Base-by-base conservation (phyloP, 2,113 vertebrate genomes). In the Siphamia tubifer region DNA sequence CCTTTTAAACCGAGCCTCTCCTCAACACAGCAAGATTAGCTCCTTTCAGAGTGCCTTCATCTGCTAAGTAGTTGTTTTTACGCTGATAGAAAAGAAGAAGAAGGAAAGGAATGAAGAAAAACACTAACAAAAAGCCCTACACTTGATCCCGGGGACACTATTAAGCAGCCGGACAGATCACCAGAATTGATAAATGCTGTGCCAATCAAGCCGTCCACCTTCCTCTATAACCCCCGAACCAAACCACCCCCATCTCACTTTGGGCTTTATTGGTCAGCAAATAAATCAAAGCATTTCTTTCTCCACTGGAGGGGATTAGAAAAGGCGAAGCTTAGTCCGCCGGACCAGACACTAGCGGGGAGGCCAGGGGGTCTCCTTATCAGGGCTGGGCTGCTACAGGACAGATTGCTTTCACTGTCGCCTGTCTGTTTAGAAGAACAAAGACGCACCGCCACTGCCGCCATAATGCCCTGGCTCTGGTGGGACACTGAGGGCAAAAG, bases 341-440 rank as follows among this genome's bases (percentile, higher is more conserved):
- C 94, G 94, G 94, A 95, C 93, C 95, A 95, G 94, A 94, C 94
- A 93, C 94, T 93, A 92, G 92, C 92, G 89, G 94, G 93, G 93
- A 94, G 95, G 95, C 93, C 93, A 24, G 93, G 95, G 94, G 95
- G 94, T 96, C 94, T 93, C 91, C 95, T 97, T 96, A 96, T 97
- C 96, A 95, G 94, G 91, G 91, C 92, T 90, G 82, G 94, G 94
- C 95, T 95, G 96, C 94, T 93, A 95, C 94, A 93, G 94, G 93
- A 95, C 93, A 95, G 95, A 96, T 96, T 96, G 94, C 95, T 96
- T 97, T 96, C 94, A 95, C 94, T 92, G 94, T 93, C 93, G 92
- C 94, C 94, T 90, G 94, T 93, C 94, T 94, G 92, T 91, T 8
- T 40, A 3, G 32, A 28, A 92, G 94, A 96, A 97, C 95, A 97